A percentile compares a stretch with the other conserved stretches of the same genome.
These are phyloP conservation scores for Rhadinocentrus ornatus DNA, from an alignment of 2,797 vertebrate species.

Conservation along the genomic window DNA sequence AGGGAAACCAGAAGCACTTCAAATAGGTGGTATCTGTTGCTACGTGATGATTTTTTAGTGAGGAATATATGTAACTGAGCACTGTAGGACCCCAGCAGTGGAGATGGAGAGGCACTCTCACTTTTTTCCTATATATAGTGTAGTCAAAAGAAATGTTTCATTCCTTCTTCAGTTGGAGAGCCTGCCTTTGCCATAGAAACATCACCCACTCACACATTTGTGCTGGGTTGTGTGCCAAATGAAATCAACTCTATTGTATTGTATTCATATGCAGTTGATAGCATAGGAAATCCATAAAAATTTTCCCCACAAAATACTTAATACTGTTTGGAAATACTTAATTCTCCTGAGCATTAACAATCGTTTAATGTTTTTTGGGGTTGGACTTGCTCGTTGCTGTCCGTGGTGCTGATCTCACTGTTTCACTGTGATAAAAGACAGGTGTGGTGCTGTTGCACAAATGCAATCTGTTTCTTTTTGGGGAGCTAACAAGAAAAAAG, in stretches of 20 bases:
- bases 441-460: conserved; percentile 46
- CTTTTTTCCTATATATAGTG: conserved; percentile 37
- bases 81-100: conserved; percentile 7
- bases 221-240: conserved; percentile 58
- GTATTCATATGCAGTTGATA: conserved; percentile 14
- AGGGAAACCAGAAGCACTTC: background rate
- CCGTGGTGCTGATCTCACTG: conserved; percentile 61
- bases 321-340: conserved; percentile 5
- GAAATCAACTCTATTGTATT: conserved; percentile 20
- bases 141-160: conserved; percentile 17
- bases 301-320: conserved; percentile 1
- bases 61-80: conserved; percentile 13
- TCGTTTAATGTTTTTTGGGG: background rate
- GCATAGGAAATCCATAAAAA: background rate
- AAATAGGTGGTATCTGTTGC: background rate
- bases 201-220: conserved; percentile 77
- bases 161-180: conserved; percentile 55
- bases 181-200: conserved; percentile 76
- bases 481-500: conserved; percentile 3
- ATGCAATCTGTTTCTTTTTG: conserved; percentile 29
- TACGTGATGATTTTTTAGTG: conserved; percentile 16
- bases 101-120: conserved; percentile 3
- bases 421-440: conserved; percentile 25
- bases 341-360: background rate
- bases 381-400: conserved; percentile 48